Base-by-base conservation (phyloP, 2,113 vertebrate genomes). In the Ophiodon elongatus region DNA sequence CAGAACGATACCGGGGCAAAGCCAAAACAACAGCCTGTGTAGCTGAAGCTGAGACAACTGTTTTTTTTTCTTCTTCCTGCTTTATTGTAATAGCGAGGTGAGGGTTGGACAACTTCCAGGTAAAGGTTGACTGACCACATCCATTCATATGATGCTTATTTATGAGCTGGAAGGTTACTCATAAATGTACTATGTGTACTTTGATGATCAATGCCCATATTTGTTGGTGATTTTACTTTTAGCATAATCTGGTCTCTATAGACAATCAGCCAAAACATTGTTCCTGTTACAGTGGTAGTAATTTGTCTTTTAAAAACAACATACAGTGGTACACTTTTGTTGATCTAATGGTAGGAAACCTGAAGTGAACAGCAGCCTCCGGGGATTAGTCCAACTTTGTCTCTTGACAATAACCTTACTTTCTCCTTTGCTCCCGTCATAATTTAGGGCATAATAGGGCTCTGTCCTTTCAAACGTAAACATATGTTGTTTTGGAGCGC, bases 21-120 rank as follows among this genome's bases (percentile, higher is more conserved):
- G 68, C 76, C 83, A 83, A 69, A 88, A 73, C 47, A 65, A 62
- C 64, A 64, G 33, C n/a, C 74, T 83, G 76, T 54, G 67, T 3
- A 27, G 65, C 66, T 0, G 25, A 82, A 27, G 65, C 66, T 0
- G 25, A 82, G 82, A 82, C 85, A 78, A 6, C 2, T 35, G 25
- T 31, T 62, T 47, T 50, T n/a, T 52, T 17, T 50, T n/a, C 45
- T 17, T 70, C 19, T 23, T 52, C 45, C 52, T 17, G n/a, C 3
- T 57, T 63, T 50, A 33, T 74, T 73, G 21, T 56, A 59, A 79
- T 37, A 68, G n/a, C 31, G 9, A 65, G 39, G 47, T 66, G 83
- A 81, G 33, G 27, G 43, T 31, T 86, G 79, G 82, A 80, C 15
- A 14, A 23, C 4, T 29, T 84, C 80, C 80, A 84, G 74, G 64